A percentile compares a stretch with the other conserved stretches of the same genome.
These are phyloP conservation scores for Acrocephalus kingi DNA, from an alignment of 2,113 vertebrate species.

Conservation along the genomic window DNA sequence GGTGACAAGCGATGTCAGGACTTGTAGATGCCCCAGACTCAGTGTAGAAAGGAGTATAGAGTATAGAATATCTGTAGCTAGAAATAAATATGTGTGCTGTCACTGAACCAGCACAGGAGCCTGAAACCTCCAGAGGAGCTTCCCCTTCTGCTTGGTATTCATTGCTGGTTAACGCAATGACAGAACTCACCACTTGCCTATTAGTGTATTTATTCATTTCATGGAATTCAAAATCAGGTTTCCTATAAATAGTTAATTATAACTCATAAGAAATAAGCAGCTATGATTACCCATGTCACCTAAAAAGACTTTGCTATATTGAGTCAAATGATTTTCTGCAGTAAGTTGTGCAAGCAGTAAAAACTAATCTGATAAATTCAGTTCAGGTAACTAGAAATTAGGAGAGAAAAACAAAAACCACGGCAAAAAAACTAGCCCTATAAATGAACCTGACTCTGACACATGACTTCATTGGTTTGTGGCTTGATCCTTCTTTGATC, in stretches of 20 bases:
- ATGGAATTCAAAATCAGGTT: neutral
- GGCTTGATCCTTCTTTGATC: neutral
- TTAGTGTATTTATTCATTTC: neutral
- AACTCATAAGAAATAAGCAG: neutral
- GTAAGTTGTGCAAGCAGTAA: neutral
- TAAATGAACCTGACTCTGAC: neutral
- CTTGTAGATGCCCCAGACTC: neutral
- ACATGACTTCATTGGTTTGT: rapidly evolving
- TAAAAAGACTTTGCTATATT: neutral
- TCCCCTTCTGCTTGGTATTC: neutral
- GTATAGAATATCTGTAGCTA: neutral
- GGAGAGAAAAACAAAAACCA: neutral
- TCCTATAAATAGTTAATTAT: neutral
- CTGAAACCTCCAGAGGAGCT: neutral
- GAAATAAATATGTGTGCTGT: neutral
- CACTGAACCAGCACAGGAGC: neutral
- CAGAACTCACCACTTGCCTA: neutral
- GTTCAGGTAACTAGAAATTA: neutral
- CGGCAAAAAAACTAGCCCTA: neutral
- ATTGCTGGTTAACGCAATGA: neutral
- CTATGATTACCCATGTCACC: neutral
- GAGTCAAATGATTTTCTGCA: neutral
- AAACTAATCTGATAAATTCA: neutral
- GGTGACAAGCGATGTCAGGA: neutral
- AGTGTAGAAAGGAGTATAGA: neutral